phyloP scores from a whole-genome alignment of 2,888 invertebrate genomes.

The Temnothorax unifasciatus region DNA sequence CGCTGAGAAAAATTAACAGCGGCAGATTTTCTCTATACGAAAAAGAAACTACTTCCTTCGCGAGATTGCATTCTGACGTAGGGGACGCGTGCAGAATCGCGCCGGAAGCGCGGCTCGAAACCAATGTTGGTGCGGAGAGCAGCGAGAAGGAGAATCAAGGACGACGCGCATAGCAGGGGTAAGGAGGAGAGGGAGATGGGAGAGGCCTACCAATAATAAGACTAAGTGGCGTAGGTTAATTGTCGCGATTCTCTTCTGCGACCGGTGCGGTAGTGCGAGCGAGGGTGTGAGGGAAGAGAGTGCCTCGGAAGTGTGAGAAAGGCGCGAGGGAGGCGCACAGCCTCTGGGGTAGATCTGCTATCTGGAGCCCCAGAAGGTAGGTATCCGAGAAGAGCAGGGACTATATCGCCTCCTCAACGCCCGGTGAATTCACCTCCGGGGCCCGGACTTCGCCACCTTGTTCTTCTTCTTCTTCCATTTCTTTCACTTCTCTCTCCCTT shows the following conservation, averaged over 20 bases:
- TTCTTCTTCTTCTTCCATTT: constrained; percentile 50
- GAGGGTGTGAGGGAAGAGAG: constrained; percentile 47
- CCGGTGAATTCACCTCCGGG: constrained; percentile 38
- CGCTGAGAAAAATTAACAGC: neutral
- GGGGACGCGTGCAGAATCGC: neutral
- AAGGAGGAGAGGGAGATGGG: no score
- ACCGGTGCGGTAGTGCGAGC: constrained; percentile 67
- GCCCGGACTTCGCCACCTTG: constrained; percentile 67
- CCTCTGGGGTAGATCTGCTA: constrained; percentile 76
- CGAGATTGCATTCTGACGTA: neutral
- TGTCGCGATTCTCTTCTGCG: constrained; percentile 73
- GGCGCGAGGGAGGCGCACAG: constrained; percentile 65
- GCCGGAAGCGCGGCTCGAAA: constrained; percentile 18
- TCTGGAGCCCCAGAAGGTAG: constrained; percentile 64
- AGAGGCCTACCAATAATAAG: constrained; percentile 71
- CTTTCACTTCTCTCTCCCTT: constrained; percentile 12
- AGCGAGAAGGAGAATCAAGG: constrained; percentile 8
- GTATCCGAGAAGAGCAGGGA: constrained; percentile 51
- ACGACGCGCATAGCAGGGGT: neutral
- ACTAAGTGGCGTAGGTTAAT: constrained; percentile 82
- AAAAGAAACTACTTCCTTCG: neutral
- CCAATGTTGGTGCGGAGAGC: neutral
- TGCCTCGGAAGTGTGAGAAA: constrained; percentile 24
- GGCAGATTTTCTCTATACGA: neutral
- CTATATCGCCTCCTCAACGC: constrained; percentile 62